These are phyloP conservation scores for Lepidurus apus DNA, from an alignment of 1,140 invertebrate genomes.

Conservation along the genomic window DNA sequence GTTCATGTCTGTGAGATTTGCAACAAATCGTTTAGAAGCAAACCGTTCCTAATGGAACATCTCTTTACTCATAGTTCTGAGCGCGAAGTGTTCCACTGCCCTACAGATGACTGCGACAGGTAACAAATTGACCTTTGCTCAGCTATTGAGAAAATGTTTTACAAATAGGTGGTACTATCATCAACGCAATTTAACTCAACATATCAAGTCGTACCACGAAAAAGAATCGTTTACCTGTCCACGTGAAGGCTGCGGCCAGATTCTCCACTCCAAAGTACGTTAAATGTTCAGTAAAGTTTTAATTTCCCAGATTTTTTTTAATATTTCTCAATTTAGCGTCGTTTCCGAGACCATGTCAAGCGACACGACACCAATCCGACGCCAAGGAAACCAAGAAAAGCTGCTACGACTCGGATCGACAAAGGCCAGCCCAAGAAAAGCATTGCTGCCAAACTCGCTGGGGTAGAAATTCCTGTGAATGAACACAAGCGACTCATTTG, in stretches of 20 bases:
- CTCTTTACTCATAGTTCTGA: constrained; percentile 17
- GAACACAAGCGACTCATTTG: constrained; percentile 14
- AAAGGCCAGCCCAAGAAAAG: constrained; percentile 23
- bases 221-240: constrained; percentile 24
- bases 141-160: background rate
- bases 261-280: constrained; percentile 27
- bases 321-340: constrained; percentile 11
- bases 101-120: constrained; percentile 25
- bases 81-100: constrained; percentile 31
- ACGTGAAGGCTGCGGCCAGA: constrained; percentile 25
- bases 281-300: background rate
- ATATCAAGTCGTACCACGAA: constrained; percentile 25
- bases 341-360: constrained; percentile 17
- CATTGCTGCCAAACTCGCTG: constrained; percentile 24
- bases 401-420: background rate
- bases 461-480: constrained; percentile 1
- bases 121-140: background rate
- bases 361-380: background rate
- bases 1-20: background rate
- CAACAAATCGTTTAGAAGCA: constrained; percentile 23
- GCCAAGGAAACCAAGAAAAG: background rate
- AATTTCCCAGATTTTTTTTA: background rate
- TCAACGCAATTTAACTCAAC: constrained; percentile 20
- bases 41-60: constrained; percentile 23
- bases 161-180: constrained; percentile 28